Percentiles rank a stretch among this genome's conserved stretches.
Conservation (phyloP, 1,140 invertebrate species). For the Mactra quadrangularis region DNA sequence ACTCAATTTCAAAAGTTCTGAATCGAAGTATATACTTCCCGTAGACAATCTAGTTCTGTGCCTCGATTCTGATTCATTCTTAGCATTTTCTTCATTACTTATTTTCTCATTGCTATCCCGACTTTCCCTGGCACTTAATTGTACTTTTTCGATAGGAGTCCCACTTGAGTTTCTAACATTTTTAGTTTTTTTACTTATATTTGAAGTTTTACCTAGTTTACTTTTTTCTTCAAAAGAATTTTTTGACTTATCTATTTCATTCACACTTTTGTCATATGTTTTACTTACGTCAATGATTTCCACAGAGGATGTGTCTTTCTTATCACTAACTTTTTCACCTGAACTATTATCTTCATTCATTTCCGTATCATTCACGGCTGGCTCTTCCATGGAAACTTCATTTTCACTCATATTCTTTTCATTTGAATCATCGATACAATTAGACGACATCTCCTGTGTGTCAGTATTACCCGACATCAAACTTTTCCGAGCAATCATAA, state of each 20-base stretch:
- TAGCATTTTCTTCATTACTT: not conserved
- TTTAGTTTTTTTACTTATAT: not conserved
- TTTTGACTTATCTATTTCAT: too few relatives aligned
- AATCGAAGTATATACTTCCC: slow-evolving; percentile 50
- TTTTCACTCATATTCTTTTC: too few relatives aligned
- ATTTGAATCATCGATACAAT: too few relatives aligned
- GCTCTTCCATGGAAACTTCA: too few relatives aligned
- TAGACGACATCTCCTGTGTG: too few relatives aligned
- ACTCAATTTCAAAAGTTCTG: slow-evolving; percentile 45
- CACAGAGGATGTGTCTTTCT: not conserved
- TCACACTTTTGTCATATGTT: not conserved
- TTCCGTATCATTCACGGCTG: too few relatives aligned
- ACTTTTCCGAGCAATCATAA: too few relatives aligned
- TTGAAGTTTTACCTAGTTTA: too few relatives aligned
- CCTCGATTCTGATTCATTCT: not conserved
- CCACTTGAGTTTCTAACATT: not conserved
- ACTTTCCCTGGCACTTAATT: not conserved
- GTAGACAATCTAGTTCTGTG: slow-evolving; percentile 48
- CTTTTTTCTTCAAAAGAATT: too few relatives aligned
- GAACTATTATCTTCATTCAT: too few relatives aligned
- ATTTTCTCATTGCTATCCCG: not conserved
- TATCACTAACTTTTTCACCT: not conserved
- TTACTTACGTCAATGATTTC: not conserved
- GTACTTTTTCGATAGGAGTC: not conserved
- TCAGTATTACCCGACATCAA: too few relatives aligned